A percentile compares a stretch with the other conserved stretches of the same genome.
phyloP scores from a whole-genome alignment of 2,797 vertebrate genomes.

The Lerista edwardsae region DNA sequence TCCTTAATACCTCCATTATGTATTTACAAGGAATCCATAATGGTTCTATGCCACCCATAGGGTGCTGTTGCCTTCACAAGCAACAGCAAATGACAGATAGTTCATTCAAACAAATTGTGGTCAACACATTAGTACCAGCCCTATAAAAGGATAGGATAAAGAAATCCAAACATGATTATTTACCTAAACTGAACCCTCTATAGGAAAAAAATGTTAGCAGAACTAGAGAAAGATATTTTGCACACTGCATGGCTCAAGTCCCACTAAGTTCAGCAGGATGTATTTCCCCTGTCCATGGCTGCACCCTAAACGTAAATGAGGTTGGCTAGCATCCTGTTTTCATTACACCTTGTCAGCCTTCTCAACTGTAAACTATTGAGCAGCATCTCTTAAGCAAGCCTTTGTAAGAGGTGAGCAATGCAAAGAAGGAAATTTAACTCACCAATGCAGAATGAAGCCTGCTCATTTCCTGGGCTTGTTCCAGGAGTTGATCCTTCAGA shows the following conservation, averaged over 20 bases:
- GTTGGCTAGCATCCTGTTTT: background rate
- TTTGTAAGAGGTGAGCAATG: too few relatives aligned
- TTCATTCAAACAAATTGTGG: background rate
- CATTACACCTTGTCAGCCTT: background rate
- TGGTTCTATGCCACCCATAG: background rate
- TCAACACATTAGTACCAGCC: background rate
- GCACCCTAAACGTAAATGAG: background rate
- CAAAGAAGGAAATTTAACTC: conserved; percentile 57
- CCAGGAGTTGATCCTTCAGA: conserved; percentile 87
- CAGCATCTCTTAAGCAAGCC: background rate
- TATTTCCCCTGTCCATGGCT: background rate
- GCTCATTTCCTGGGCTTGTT: conserved; percentile 88
- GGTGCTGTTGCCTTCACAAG: background rate
- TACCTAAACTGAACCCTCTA: too few relatives aligned
- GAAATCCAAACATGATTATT: rapidly evolving
- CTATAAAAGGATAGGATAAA: background rate
- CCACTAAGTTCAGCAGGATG: rapidly evolving
- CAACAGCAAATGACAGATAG: background rate
- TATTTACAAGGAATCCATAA: background rate
- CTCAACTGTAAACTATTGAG: rapidly evolving
- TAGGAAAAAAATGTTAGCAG: too few relatives aligned
- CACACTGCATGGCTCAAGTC: background rate
- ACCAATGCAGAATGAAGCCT: conserved; percentile 89
- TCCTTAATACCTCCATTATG: too few relatives aligned
- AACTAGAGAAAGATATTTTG: too few relatives aligned